Base-by-base conservation (phyloP, 2,888 invertebrate genomes). In the Cryptocheilus praepositus region DNA sequence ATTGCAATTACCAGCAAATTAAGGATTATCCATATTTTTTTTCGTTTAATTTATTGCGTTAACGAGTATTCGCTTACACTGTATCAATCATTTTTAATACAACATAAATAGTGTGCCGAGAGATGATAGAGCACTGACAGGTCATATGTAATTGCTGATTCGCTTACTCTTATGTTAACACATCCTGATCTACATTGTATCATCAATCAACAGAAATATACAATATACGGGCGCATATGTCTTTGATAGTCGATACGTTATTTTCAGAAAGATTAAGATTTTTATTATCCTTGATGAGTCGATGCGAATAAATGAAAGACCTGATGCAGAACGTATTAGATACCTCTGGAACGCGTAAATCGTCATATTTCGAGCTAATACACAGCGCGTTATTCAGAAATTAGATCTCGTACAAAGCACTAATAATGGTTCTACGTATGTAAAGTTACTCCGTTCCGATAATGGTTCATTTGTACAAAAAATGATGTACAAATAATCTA, bases 131-230 rank as follows among this genome's bases (percentile, higher is more conserved):
- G 63, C 22, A 55, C 19, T 51, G 61, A 58, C 66, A 64, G 65
- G 67, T 74, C 67, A 70, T 65, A 53, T 66, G 61, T 65, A 61
- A 72, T 66, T 56, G 63, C 56, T 71, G 64, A 49, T 62, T 54
- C 56, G 56, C 71, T 76, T 68, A 61, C 66, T 67, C 70, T 61
- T 67, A 71, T 61, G 71, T 70, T 70, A 71, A 56, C 67, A 64
- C 74, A 72, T 58, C 58, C 22, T 59, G 51, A 68, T 63, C 51
- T 61, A 49, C 54, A 61, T 57, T 68, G 55, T 65, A 64, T 63
- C 64, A 67, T 71, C 64, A 64, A 63, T 65, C 45, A 58, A 54
- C 63, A 75, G 70, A 73, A 73, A 67, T 71, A 70, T 68, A 64
- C 73, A 61, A 66, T 70, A 74, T 56, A 60, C 46, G 57, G 59